Conservation (phyloP, 2,797 vertebrate species). For the Martes flavigula region DNA sequence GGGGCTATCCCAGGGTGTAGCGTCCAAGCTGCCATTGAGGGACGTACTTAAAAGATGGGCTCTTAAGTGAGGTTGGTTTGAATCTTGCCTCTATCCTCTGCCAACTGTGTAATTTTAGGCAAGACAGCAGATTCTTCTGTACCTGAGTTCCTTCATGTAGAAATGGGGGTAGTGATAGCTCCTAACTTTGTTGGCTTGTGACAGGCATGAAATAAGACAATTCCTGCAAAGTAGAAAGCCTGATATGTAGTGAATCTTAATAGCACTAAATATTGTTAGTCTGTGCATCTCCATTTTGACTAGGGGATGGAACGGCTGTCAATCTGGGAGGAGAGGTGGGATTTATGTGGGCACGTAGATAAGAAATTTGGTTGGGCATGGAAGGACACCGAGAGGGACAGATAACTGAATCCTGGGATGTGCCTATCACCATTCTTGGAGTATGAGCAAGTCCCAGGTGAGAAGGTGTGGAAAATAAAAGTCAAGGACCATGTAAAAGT, state of each 20-base stretch:
- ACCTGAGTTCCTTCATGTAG: neutral
- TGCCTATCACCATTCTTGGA: neutral
- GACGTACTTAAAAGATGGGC: rapidly evolving
- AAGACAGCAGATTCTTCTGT: neutral
- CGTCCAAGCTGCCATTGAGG: rapidly evolving
- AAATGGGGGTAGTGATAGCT: neutral
- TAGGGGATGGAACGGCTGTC: neutral
- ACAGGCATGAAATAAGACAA: neutral
- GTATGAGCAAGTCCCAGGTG: neutral
- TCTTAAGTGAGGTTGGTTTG: neutral
- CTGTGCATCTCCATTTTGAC: neutral
- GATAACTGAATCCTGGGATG: neutral
- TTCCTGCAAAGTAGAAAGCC: neutral
- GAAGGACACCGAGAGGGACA: neutral
- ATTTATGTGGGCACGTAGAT: neutral
- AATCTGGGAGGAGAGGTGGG: neutral
- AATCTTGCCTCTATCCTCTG: neutral
- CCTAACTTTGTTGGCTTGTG: neutral
- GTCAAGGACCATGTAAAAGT: neutral
- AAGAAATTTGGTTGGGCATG: neutral
- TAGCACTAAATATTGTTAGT: neutral
- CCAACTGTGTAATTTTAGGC: neutral
- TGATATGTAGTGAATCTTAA: neutral
- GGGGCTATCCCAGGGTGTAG: rapidly evolving
- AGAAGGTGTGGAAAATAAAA: neutral